Evolutionary conservation across 2,797 vertebrate species (phyloP).

Genomic region (Acrossocheilus fasciatus): DNA sequence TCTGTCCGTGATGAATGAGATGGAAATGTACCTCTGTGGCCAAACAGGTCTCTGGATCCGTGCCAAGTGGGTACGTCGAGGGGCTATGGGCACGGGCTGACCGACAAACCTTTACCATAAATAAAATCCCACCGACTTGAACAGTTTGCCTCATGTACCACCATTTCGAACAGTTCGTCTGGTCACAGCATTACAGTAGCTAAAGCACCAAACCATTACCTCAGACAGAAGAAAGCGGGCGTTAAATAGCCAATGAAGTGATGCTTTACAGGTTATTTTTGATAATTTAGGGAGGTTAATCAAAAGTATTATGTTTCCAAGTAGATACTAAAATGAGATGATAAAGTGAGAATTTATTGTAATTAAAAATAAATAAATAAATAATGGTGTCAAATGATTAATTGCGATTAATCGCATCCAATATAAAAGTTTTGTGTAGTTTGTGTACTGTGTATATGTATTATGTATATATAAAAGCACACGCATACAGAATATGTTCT

Average conservation of each 20-base stretch:
- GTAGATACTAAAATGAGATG: background rate
- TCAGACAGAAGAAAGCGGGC: background rate
- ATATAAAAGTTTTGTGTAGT: too few species aligned
- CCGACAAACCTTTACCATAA: conserved; percentile 45
- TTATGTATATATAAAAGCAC: too few species aligned
- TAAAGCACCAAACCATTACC: background rate
- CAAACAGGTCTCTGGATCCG: conserved; percentile 83
- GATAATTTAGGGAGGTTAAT: background rate
- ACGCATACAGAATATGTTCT: too few species aligned
- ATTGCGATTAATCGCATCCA: too few species aligned
- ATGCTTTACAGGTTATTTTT: background rate
- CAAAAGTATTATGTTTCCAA: background rate
- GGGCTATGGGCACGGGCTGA: conserved; percentile 46
- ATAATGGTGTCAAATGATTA: too few species aligned
- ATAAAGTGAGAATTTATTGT: background rate
- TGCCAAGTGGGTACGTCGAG: conserved; percentile 80
- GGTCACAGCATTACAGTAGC: background rate
- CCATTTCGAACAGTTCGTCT: conserved; percentile 6
- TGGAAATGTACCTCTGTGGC: conserved; percentile 92
- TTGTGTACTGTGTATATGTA: too few species aligned
- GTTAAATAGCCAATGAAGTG: background rate
- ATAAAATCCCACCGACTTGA: conserved; percentile 36
- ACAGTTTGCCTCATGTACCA: background rate
- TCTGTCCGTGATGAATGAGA: conserved; percentile 99
- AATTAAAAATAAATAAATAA: too few species aligned